Evolutionary conservation across 2,113 vertebrate genomes (phyloP).

Genomic region (Tenrec ecaudatus): DNA sequence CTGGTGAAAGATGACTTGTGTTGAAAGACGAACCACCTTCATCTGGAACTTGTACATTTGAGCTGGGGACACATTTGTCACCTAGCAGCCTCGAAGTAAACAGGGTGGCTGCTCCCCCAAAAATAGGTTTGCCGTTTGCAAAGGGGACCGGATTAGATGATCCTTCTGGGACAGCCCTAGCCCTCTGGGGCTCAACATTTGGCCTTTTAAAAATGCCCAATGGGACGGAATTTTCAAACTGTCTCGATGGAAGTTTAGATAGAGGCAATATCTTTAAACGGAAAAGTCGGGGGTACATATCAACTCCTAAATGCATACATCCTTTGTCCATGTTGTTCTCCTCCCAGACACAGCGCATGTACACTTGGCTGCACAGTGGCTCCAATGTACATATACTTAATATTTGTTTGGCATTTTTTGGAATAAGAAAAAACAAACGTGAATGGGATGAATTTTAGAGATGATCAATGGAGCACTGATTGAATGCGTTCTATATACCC

Average conservation of each 20-base stretch:
- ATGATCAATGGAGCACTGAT: neutral
- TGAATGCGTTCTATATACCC: neutral
- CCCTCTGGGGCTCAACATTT: neutral
- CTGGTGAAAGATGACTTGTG: constrained; percentile 66
- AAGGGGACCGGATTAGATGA: constrained; percentile 4
- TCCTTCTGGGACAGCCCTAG: neutral
- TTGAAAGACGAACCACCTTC: constrained; percentile 76
- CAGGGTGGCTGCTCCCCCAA: constrained; percentile 62
- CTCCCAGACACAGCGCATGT: constrained; percentile 29
- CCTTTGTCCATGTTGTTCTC: neutral
- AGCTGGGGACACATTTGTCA: constrained; percentile 70
- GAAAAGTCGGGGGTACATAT: neutral
- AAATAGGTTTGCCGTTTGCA: constrained; percentile 67
- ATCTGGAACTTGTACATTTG: constrained; percentile 74
- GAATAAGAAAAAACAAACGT: neutral
- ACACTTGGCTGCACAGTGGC: neutral
- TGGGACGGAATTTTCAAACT: neutral
- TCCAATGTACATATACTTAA: neutral
- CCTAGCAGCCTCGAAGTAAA: constrained; percentile 72
- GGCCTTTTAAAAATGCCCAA: neutral
- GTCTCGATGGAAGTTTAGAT: neutral
- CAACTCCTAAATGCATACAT: neutral
- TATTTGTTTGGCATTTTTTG: neutral
- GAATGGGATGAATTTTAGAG: neutral
- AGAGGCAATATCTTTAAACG: neutral